phyloP scores from a whole-genome alignment of 2,797 vertebrate species.

The Periophthalmus magnuspinnatus region DNA sequence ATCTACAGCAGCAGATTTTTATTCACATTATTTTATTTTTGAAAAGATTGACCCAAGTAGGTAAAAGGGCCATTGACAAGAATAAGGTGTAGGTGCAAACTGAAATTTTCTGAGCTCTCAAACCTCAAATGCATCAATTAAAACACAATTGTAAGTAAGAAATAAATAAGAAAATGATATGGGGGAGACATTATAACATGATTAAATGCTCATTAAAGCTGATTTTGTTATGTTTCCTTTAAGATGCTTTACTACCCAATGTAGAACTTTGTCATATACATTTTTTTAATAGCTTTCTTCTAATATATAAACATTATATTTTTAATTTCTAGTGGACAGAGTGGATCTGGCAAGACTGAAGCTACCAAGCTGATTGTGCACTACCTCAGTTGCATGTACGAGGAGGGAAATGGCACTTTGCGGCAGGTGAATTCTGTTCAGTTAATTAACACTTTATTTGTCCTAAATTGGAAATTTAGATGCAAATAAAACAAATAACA shows the following conservation, averaged over 20 bases:
- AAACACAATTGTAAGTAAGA: too few relatives aligned
- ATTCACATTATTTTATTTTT: too few relatives aligned
- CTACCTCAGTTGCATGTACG: constrained; percentile 83
- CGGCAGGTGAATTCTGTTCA: constrained; percentile 75
- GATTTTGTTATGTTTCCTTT: neutral
- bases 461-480: neutral
- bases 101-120: too few relatives aligned
- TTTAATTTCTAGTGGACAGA: constrained; percentile 81
- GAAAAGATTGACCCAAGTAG: too few relatives aligned
- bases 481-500: neutral
- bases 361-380: constrained; percentile 82
- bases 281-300: neutral
- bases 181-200: too few relatives aligned
- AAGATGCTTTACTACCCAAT: neutral
- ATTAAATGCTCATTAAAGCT: too few relatives aligned
- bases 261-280: constrained; percentile 1
- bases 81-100: too few relatives aligned
- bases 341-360: constrained; percentile 93
- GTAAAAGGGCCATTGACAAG: too few relatives aligned
- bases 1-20: too few relatives aligned
- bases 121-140: too few relatives aligned
- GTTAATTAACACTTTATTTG: neutral
- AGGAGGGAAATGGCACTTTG: constrained; percentile 62
- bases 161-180: too few relatives aligned
- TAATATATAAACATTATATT: neutral